Evolutionary conservation across 1,140 invertebrate genomes (phyloP).

Genomic region (Chrysopa pallens): DNA sequence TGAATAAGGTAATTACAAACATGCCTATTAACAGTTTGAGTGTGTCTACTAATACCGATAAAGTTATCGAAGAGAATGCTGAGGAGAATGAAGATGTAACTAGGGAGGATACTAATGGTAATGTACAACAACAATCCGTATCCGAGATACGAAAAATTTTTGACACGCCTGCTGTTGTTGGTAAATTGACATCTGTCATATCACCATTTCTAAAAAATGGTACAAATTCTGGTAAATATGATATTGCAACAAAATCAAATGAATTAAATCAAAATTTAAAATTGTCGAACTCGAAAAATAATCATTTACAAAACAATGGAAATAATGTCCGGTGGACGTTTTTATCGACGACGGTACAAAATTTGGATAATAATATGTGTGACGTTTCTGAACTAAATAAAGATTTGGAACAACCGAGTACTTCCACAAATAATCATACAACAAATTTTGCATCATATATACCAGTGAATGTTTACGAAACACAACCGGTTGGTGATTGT

Average conservation of each 20-base stretch:
- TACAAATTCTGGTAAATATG: no score
- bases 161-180: slow-evolving; percentile 21
- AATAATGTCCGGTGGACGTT: not conserved
- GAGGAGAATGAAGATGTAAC: no score
- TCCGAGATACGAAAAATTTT: slow-evolving; percentile 32
- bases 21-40: slow-evolving; percentile 10
- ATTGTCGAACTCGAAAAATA: not conserved
- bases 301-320: not conserved
- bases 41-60: slow-evolving; percentile 14
- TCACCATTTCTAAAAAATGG: no score
- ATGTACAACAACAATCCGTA: slow-evolving; percentile 28
- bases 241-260: not conserved
- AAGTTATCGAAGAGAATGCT: slow-evolving; percentile 8
- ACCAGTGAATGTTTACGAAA: slow-evolving; percentile 20
- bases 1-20: slow-evolving; percentile 20
- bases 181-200: slow-evolving; percentile 9
- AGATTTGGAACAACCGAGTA: not conserved
- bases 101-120: slow-evolving; percentile 21
- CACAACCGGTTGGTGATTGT: slow-evolving; percentile 3
- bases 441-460: slow-evolving; percentile 37
- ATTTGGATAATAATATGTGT: not conserved
- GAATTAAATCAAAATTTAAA: not conserved
- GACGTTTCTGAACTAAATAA: not conserved
- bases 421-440: slow-evolving; percentile 21
- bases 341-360: not conserved